phyloP scores from a whole-genome alignment of 2,113 vertebrate genomes.

The Lathamus discolor region DNA sequence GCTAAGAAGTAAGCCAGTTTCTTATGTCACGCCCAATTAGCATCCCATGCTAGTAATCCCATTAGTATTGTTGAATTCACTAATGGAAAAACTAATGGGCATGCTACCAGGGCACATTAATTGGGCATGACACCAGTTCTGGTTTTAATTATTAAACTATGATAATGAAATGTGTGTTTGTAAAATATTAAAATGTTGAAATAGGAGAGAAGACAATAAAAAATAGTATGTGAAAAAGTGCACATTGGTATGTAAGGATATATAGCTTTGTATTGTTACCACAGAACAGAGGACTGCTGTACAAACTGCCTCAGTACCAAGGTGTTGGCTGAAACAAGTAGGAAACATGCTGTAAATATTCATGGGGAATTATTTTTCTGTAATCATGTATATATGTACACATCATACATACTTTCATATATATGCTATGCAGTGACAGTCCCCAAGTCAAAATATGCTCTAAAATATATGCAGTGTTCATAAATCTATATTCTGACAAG shows the following conservation, averaged over 20 bases:
- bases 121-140: conserved; percentile 98
- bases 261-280: background rate
- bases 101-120: conserved; percentile 96
- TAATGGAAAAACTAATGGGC: conserved; percentile 99
- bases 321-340: background rate
- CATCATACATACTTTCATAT: background rate
- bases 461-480: background rate
- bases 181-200: conserved; percentile 86
- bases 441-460: background rate
- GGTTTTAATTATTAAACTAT: conserved; percentile 98
- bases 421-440: background rate
- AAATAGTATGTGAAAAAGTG: conserved; percentile 37
- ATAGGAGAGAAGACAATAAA: conserved; percentile 77
- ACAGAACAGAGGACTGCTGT: background rate
- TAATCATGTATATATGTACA: background rate
- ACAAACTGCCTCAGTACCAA: background rate
- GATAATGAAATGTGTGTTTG: conserved; percentile 94
- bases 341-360: background rate
- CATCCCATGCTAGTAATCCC: conserved; percentile 97
- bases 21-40: conserved; percentile 99
- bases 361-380: background rate
- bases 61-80: conserved; percentile 99
- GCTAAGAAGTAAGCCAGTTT: conserved; percentile 95
- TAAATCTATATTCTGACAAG: background rate
- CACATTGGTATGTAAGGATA: background rate